Conservation (phyloP, 2,888 invertebrate species). For the Morpho deidamia region DNA sequence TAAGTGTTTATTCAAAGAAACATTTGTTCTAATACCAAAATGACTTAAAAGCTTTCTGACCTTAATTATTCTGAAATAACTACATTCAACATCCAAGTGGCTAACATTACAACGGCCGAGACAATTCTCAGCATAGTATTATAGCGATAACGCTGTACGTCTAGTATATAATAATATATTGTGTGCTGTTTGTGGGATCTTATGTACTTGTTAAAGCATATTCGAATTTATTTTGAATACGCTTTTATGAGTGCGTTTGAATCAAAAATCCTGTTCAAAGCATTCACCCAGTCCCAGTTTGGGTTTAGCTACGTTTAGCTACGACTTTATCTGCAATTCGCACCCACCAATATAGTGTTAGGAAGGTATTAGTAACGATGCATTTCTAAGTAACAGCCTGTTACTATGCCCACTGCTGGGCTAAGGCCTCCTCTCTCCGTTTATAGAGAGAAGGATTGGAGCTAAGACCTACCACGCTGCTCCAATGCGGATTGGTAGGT, state of each 20-base stretch:
- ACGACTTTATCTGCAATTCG: too few relatives aligned
- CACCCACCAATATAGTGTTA: too few relatives aligned
- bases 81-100: slow-evolving; percentile 3
- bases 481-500: too few relatives aligned
- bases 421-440: too few relatives aligned
- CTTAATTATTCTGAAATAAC: too few relatives aligned
- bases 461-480: too few relatives aligned
- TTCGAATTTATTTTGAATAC: slow-evolving; percentile 1
- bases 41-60: slow-evolving; percentile 1
- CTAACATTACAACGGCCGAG: slow-evolving; percentile 14
- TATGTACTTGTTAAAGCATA: background rate
- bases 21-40: background rate
- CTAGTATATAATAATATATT: slow-evolving; percentile 16
- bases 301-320: background rate
- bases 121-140: slow-evolving; percentile 22
- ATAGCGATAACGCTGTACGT: slow-evolving; percentile 17
- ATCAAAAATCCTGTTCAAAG: too few relatives aligned
- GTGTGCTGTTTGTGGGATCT: slow-evolving; percentile 18
- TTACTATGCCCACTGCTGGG: too few relatives aligned
- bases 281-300: background rate
- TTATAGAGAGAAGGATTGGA: too few relatives aligned
- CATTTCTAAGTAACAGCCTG: too few relatives aligned
- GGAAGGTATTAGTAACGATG: too few relatives aligned
- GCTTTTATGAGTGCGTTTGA: background rate
- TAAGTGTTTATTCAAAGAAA: too few relatives aligned